Base-by-base conservation (phyloP, 2,888 invertebrate genomes). In the Anaspis maculata region DNA sequence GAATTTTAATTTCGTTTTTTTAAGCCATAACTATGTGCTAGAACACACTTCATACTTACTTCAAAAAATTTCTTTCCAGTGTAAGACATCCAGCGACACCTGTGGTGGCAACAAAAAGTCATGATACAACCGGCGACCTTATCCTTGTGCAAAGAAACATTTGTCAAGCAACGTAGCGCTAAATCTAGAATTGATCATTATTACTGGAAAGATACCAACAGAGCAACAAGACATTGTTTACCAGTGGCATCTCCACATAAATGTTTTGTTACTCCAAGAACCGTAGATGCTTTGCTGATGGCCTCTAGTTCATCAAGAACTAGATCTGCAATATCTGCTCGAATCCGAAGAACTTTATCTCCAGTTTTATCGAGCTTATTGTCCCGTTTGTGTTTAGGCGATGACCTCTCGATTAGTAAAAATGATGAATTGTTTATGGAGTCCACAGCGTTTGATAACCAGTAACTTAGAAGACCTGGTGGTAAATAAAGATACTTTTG, bases 101-200 rank as follows among this genome's bases (percentile, higher is more conserved):
- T 76, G 66, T 94, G 92, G 64, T 92, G 91, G 61, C 94, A 94
- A 64, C 94, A 94, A 13, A 90, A 76, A 2, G 92, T 89, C 57
- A 92, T 74, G 33, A 85, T 68, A 23, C 80, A 56, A 3, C 83
- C 87, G 31, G 44, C 39, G 52, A 73, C 50, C 52, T 66, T 64
- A 36, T 56, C 22, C 39, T 60, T 24, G 5, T 50, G 39, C 52
- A 49, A 51, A 64, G 44, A 48, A 66, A 62, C 25, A 44, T 69
- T 69, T 15, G 65, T 61, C 40, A 86, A 56, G 59, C 87, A 85
- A 23, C 78, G 73, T 35, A 89, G 57, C 1, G 86, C 78, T 48
- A 83, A 73, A 67, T 88, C 88, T 79, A 33, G 41, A 28, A 38
- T 21, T n/a, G n/a, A n/a, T n/a, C n/a, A n/a, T n/a, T 26, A 29